Conservation (phyloP, 2,888 invertebrate species). For the Gerosis bhagava region DNA sequence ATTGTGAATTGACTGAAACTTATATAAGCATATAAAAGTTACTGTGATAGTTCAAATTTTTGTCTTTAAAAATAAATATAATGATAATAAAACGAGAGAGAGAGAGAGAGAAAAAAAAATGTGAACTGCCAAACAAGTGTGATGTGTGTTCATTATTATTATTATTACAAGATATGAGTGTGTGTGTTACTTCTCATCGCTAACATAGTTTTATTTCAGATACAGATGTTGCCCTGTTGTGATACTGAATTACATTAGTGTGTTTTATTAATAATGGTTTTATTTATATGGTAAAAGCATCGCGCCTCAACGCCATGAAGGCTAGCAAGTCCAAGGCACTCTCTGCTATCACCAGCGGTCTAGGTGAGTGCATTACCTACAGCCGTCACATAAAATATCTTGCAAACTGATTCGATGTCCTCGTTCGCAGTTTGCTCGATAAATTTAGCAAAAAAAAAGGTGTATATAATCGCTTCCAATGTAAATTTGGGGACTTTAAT, state of each 20-base stretch:
- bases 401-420: conserved; percentile 31
- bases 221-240: conserved; percentile 61
- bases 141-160: too few species aligned
- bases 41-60: too few species aligned
- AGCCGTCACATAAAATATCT: conserved; percentile 33
- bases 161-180: too few species aligned
- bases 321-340: conserved; percentile 92
- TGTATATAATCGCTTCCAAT: conserved; percentile 41
- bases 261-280: conserved; percentile 80
- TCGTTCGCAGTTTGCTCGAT: conserved; percentile 52
- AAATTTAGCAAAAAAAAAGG: too few species aligned
- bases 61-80: too few species aligned
- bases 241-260: conserved; percentile 65
- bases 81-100: too few species aligned
- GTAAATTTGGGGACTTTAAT: too few species aligned
- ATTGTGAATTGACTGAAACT: too few species aligned
- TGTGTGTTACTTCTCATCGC: conserved; percentile 52
- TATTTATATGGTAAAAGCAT: conserved; percentile 85
- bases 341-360: conserved; percentile 94
- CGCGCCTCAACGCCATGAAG: conserved; percentile 87
- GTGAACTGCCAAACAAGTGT: conserved; percentile 48
- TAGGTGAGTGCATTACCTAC: conserved; percentile 89
- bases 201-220: conserved; percentile 80
- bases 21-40: too few species aligned
- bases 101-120: too few species aligned